Conservation (phyloP, 2,888 invertebrate genomes). For the Aphidius colemani region DNA sequence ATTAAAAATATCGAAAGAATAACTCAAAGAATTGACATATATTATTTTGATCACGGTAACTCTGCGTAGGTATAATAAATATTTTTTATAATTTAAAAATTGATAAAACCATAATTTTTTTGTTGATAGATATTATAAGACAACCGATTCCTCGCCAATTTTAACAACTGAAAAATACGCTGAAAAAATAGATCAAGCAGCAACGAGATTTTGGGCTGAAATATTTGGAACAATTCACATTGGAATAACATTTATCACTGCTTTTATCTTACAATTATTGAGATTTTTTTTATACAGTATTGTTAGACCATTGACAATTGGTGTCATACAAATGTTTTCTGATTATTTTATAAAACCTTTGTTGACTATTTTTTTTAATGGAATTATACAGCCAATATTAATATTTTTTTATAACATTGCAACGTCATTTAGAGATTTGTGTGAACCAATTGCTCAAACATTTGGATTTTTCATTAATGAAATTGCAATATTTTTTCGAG, state of each 20-base stretch:
- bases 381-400: slow-evolving; percentile 70
- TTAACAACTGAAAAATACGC: slow-evolving; percentile 65
- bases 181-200: slow-evolving; percentile 65
- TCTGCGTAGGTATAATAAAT: slow-evolving; percentile 60
- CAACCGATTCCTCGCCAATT: slow-evolving; percentile 69
- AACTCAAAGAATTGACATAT: slow-evolving; percentile 65
- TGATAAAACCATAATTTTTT: background rate
- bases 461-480: slow-evolving; percentile 63
- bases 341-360: slow-evolving; percentile 74
- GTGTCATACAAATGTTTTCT: slow-evolving; percentile 67
- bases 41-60: slow-evolving; percentile 73
- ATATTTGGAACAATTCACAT: slow-evolving; percentile 69
- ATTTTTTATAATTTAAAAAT: background rate
- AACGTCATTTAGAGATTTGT: slow-evolving; percentile 67
- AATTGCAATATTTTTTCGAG: slow-evolving; percentile 58
- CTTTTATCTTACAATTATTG: slow-evolving; percentile 67
- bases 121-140: slow-evolving; percentile 63
- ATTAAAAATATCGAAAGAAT: slow-evolving; percentile 29
- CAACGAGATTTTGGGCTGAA: slow-evolving; percentile 72
- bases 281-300: slow-evolving; percentile 66
- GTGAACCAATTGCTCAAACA: slow-evolving; percentile 67
- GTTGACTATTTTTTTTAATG: slow-evolving; percentile 68
- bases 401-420: slow-evolving; percentile 69
- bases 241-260: slow-evolving; percentile 65
- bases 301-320: slow-evolving; percentile 66